A percentile compares a stretch with the other conserved stretches of the same genome.
phyloP scores from a whole-genome alignment of 2,797 vertebrate genomes.

The Sphenodon punctatus region DNA sequence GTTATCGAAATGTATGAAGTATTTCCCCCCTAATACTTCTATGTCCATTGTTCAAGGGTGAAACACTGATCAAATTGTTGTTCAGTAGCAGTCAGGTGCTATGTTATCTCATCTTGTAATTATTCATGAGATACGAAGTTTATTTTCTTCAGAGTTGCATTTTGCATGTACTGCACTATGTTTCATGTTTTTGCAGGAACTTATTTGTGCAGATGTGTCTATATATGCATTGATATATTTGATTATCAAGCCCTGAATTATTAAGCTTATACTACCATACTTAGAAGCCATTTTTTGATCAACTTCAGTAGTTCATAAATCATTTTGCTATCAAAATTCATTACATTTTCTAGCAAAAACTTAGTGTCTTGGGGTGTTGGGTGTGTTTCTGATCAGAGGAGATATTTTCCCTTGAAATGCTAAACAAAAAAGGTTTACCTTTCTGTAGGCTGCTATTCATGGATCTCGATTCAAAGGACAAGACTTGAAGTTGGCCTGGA shows the following conservation, averaged over 20 bases:
- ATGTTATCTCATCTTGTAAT: not conserved
- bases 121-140: not conserved
- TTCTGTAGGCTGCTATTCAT: conserved; percentile 89
- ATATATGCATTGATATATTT: not conserved
- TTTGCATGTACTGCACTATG: not conserved
- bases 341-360: not conserved
- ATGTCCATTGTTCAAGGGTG: not conserved
- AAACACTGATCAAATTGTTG: not conserved
- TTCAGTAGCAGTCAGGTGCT: not conserved
- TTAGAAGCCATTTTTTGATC: too few relatives aligned
- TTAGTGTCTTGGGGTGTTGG: not conserved
- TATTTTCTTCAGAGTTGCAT: not conserved
- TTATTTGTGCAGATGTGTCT: not conserved
- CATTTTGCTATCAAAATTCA: not conserved
- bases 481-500: conserved; percentile 91
- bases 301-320: not conserved
- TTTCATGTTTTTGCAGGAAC: not conserved
- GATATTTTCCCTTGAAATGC: not conserved
- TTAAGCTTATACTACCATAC: not conserved
- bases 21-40: not conserved
- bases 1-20: not conserved
- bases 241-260: not conserved
- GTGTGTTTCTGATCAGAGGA: not conserved
- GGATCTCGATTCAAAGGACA: conserved; percentile 91
- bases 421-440: conserved; percentile 46